A percentile compares a stretch with the other conserved stretches of the same genome.
phyloP scores from a whole-genome alignment of 2,113 vertebrate genomes.

The Pogona vitticeps region DNA sequence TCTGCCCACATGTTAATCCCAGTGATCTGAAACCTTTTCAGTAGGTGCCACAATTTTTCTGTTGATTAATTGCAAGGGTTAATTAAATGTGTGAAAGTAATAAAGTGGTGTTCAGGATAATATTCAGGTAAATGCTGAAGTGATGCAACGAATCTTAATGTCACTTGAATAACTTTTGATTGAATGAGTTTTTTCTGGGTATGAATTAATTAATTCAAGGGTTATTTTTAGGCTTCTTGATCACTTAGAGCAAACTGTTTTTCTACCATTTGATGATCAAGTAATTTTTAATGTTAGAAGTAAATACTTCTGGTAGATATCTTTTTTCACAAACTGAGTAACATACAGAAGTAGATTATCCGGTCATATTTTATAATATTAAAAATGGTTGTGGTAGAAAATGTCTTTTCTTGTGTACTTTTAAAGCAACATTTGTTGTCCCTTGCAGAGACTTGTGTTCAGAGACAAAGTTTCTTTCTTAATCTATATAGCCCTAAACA shows the following conservation, averaged over 20 bases:
- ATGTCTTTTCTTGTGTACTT: neutral
- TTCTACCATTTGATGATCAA: neutral
- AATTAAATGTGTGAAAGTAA: constrained; percentile 57
- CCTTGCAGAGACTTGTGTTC: constrained; percentile 51
- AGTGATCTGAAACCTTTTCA: constrained; percentile 10
- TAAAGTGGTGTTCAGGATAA: constrained; percentile 46
- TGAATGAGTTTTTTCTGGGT: constrained; percentile 50
- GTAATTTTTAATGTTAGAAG: neutral
- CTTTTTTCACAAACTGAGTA: neutral
- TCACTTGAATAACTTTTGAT: constrained; percentile 41
- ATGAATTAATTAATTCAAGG: constrained; percentile 48
- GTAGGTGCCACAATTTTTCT: neutral
- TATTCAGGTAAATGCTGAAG: constrained; percentile 61
- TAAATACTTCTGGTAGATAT: neutral
- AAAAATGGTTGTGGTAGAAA: constrained; percentile 43
- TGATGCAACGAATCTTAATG: constrained; percentile 45
- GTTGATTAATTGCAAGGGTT: constrained; percentile 34
- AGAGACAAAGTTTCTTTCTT: constrained; percentile 57
- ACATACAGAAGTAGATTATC: too few relatives aligned
- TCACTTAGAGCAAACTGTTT: constrained; percentile 32
- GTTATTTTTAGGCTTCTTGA: constrained; percentile 13
- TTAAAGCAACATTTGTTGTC: constrained; percentile 47
- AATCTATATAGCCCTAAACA: neutral
- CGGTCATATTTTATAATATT: constrained; percentile 20
- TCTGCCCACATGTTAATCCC: constrained; percentile 21